Conservation (phyloP, 2,888 invertebrate species). For the Amphipyra berbera region DNA sequence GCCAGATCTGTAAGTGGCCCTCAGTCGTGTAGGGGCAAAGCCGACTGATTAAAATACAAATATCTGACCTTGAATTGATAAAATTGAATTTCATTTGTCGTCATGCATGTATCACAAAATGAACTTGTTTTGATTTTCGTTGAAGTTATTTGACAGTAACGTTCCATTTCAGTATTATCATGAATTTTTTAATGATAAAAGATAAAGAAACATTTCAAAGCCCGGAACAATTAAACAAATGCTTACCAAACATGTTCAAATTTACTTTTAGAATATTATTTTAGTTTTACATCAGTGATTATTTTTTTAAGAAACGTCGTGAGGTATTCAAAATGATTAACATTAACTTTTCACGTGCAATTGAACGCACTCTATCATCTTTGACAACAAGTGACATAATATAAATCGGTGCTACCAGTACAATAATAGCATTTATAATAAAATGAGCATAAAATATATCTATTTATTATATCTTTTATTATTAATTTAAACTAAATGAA, state of each 20-base stretch:
- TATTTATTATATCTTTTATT: too few relatives aligned
- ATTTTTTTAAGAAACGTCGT: not conserved
- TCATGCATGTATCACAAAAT: constrained; percentile 43
- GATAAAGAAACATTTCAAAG: too few relatives aligned
- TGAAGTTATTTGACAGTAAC: constrained; percentile 18
- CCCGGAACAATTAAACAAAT: too few relatives aligned
- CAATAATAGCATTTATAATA: too few relatives aligned
- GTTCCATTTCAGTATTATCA: constrained; percentile 11
- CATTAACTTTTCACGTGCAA: constrained; percentile 3
- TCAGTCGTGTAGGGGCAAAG: constrained; percentile 69
- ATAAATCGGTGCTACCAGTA: too few relatives aligned
- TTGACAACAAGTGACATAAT: constrained; percentile 19
- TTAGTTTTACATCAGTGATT: too few relatives aligned
- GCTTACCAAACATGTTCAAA: too few relatives aligned
- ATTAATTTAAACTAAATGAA: too few relatives aligned
- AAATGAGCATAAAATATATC: too few relatives aligned
- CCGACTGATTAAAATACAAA: constrained; percentile 85
- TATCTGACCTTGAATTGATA: constrained; percentile 87
- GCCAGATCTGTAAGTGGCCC: constrained; percentile 63
- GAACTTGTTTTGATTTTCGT: constrained; percentile 54
- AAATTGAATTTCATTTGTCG: constrained; percentile 72
- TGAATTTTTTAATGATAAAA: not conserved
- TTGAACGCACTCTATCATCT: constrained; percentile 13
- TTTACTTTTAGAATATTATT: too few relatives aligned
- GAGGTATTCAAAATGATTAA: not conserved